These are phyloP conservation scores for Eupeodes corollae DNA, from an alignment of 1,140 invertebrate species.

Conservation along the genomic window DNA sequence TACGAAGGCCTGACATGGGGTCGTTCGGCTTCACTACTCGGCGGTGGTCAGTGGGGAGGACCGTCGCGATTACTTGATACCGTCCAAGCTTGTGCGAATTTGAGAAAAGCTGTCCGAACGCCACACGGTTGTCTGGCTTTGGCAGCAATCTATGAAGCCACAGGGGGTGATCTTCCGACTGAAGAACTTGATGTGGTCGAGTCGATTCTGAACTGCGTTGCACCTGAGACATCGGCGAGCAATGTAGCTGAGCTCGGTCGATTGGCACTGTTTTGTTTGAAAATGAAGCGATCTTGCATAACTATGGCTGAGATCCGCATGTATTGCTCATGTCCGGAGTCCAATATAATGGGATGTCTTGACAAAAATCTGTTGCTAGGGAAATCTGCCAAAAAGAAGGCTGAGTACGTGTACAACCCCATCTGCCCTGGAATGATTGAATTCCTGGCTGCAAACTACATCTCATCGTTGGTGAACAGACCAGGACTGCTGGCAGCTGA, in stretches of 20 bases:
- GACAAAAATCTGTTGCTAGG: constrained; percentile 36
- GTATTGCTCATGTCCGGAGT: constrained; percentile 10
- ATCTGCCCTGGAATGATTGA: constrained; percentile 42
- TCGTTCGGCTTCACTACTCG: constrained; percentile 41
- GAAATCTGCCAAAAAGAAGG: constrained; percentile 25
- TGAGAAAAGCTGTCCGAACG: constrained; percentile 33
- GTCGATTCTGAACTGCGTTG: constrained; percentile 37
- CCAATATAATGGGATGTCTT: constrained; percentile 16
- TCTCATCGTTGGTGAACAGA: constrained; percentile 42
- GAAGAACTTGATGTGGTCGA: constrained; percentile 38
- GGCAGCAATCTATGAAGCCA: constrained; percentile 8
- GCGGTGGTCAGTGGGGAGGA: constrained; percentile 33
- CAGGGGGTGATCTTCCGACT: constrained; percentile 22
- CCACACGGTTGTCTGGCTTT: constrained; percentile 42
- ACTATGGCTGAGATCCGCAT: constrained; percentile 40
- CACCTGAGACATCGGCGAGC: constrained; percentile 1
- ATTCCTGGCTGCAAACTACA: constrained; percentile 44
- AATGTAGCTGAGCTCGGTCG: constrained; percentile 40
- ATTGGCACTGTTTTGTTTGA: constrained; percentile 38
- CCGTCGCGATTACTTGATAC: constrained; percentile 20
- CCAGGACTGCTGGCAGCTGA: constrained; percentile 42
- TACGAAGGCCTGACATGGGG: constrained; percentile 43
- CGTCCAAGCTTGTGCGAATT: constrained; percentile 20
- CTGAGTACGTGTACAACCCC: constrained; percentile 38
- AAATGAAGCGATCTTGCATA: constrained; percentile 39